Base-by-base conservation (phyloP, 2,888 invertebrate species). In the Lasioglossum malachurum region DNA sequence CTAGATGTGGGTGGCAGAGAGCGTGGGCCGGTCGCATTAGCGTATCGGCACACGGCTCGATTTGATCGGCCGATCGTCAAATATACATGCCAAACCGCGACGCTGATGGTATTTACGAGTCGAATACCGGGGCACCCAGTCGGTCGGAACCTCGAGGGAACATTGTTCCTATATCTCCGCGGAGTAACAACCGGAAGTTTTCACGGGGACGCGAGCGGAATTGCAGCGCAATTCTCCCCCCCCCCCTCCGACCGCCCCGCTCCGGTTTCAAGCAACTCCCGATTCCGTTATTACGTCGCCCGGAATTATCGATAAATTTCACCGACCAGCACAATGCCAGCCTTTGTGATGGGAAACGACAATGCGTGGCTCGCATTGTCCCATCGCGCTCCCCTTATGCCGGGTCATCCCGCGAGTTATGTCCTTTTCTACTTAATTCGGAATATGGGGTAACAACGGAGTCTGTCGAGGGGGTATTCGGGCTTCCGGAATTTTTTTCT, bases 71-170 rank as follows among this genome's bases (percentile, higher is more conserved):
- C 78, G 81, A 86, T 88, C 86, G 82, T 82, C 82, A 69, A 82
- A 84, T 90, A 89, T 86, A 84, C 80, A 86, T 78, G 84, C 77
- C 82, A 76, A 75, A 67, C 73, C 73, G 69, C 74, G 83, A 90
- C 90, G 74, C 75, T 75, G 80, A 89, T 87, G 85, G 83, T 89
- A 84, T 90, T 90, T 90, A 90, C 76, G 84, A 60, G 73, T 73
- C 78, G 78, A 83, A 88, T 85, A 87, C 80, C 88, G 75, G 89
- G 81, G 82, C 83, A 83, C 35, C 41, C 80, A 53, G 69, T 76
- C 64, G 73, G 41, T 72, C 35, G 78, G 73, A 81, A 67, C 67
- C 75, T 73, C 38, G 73, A 82, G 82, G 71, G 49, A 69, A 35
- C 82, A 74, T 69, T 75, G 85, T 72, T 69, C 41, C 64, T 67